Base-by-base conservation (phyloP, 2,888 invertebrate genomes). In the Anoncus sp. region DNA sequence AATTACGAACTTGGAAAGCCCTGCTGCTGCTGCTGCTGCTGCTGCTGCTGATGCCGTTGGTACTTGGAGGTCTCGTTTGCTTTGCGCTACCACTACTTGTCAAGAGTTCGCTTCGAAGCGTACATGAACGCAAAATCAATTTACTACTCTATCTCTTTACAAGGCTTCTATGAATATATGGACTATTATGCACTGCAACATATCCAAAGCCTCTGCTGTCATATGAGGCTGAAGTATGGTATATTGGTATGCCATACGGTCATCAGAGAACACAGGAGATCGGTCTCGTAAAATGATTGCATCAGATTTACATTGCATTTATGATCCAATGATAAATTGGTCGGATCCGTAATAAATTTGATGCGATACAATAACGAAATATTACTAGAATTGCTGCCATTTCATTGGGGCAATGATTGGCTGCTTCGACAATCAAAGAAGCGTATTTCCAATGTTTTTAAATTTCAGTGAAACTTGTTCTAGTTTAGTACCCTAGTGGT, bases 1-100 rank as follows among this genome's bases (percentile, higher is more conserved):
- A 83, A 84, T 84, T 84, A 84, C 81, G 78, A 57, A 81, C 75
- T 75, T 71, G 66, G 43, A 79, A 79, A 75, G 75, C 75, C 55
- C 71, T 38, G 66, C 47, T 72, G 59, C 51, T 70, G 53, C 60
- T 55, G 38, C 9, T 45, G 38, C 22, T 45, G 60, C 47, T 63
- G 38, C n/a, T n/a, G n/a, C n/a, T n/a, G n/a, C n/a, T n/a, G n/a
- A 40, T 60, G 38, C 31, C 49, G 55, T 47, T 72, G 31, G 57
- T 67, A 66, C 66, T 71, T 71, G 43, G 24, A 71, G 65, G 60
- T 71, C 59, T 60, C 59, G n/a, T 35, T 43, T 40, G 76, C 60
- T 60, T 53, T 69, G 53, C 55, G 16, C 35, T 47, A 75, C 69
- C 35, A 47, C 55, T 65, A 71, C 65, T 71, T n/a, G 20, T 66